These are phyloP conservation scores for Sardina pilchardus DNA, from an alignment of 2,113 vertebrate species.

Conservation along the genomic window DNA sequence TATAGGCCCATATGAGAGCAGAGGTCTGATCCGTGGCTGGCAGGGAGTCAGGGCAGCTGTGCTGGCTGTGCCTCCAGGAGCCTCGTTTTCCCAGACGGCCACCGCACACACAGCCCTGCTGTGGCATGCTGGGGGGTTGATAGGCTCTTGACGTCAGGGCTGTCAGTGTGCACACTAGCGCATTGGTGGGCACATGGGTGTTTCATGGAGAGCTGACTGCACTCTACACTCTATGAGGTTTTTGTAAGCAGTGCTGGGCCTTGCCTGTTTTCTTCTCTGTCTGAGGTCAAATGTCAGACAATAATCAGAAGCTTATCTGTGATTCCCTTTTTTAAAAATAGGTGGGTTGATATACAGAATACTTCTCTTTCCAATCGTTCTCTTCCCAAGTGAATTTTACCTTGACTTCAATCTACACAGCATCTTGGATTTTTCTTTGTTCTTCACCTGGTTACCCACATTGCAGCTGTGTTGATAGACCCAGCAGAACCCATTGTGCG, in stretches of 20 bases:
- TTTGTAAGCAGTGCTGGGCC: slow-evolving; percentile 28
- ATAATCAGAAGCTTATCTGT: background rate
- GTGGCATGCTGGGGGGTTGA: slow-evolving; percentile 49
- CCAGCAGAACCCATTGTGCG: slow-evolving; percentile 68
- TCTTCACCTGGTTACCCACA: slow-evolving; percentile 64
- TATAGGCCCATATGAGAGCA: too few relatives aligned
- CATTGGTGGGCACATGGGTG: slow-evolving; percentile 19
- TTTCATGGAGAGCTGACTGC: slow-evolving; percentile 40
- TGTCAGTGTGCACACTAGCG: slow-evolving; percentile 35
- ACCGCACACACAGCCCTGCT: slow-evolving; percentile 21
- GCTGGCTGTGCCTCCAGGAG: background rate
- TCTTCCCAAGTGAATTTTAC: slow-evolving; percentile 35
- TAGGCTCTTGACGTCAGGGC: slow-evolving; percentile 45
- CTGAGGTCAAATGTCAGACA: background rate
- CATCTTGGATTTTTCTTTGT: slow-evolving; percentile 57
- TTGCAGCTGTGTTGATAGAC: slow-evolving; percentile 66
- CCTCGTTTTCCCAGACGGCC: background rate
- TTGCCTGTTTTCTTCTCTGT: background rate
- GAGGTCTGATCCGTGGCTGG: background rate
- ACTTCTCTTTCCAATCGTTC: too few relatives aligned
- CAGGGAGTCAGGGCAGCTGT: background rate
- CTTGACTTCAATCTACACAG: slow-evolving; percentile 65
- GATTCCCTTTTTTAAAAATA: too few relatives aligned
- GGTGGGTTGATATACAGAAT: too few relatives aligned
- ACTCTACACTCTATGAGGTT: slow-evolving; percentile 30